Evolutionary conservation across 2,797 vertebrate species (phyloP), one percentile per base, ranked within the genome.

Genomic region (Danio kyathit): DNA sequence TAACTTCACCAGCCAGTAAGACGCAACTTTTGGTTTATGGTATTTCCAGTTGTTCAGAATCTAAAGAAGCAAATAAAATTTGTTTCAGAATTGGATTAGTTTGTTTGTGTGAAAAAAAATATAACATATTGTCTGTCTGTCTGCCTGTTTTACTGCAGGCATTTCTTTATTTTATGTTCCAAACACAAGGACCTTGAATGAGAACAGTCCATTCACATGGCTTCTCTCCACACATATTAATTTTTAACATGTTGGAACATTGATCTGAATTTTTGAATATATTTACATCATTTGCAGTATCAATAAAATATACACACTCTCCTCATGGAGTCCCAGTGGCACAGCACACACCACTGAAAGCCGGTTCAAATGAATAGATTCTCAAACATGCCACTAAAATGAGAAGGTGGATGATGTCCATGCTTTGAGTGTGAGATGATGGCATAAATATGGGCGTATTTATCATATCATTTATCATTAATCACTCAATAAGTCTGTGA

Each of bases 1-100:
- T 91, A 99, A 89, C 92, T 98, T 99, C 89, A 98, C 95, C 63
- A 99, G 91, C 98, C 98, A 99, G 81, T 96, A 99, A 19, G 97
- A 98, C 76, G 97, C 97, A 76, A 99, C 96, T 91, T 98, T 99
- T 92, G 97, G 93, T 94, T 99, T 99, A 90, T 99, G 96, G 86
- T 96, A 94, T 82, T 97, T 98, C 98, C 98, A 99, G 89, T 98
- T 99, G 92, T 98, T 97, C 29, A 96, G 94, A 84, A 99, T 99
- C 98, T 99, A 88, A 83, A 86, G n/a, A 56, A 63, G n/a, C 82
- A 80, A 66, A 65, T 43, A 1, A 17, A 57, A 70, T 69, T 10
- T 41, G 29, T 63, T 38, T 46, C 3, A 51, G 70, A 16, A 79
- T 44, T 72, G 44, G 7, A 9, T 38, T n/a, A 8, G 1, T 29